Base-by-base conservation (phyloP, 2,797 vertebrate genomes). In the Syncerus caffer region DNA sequence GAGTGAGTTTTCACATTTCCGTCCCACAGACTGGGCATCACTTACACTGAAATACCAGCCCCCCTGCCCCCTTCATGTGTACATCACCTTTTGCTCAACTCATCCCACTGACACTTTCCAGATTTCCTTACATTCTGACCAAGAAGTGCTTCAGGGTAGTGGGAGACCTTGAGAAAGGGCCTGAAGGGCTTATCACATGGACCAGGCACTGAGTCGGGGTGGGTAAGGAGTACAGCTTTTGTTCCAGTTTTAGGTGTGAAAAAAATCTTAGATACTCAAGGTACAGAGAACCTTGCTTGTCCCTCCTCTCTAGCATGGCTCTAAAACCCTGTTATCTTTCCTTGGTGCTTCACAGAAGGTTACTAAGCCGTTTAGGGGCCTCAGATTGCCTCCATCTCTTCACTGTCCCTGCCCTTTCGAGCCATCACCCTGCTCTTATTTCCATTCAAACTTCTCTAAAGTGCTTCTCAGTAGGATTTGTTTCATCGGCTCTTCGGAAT, bases 221-320 rank as follows among this genome's bases (percentile, higher is more conserved):
- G 31, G 7, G 42, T 42, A 57, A 93, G 58, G 60, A 64, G 53
- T 47, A 62, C 11, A 95, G 42, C 38, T n/a, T 83, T 94, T 85
- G 21, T 16, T 82, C 45, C 76, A 12, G 60, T 21, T 51, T 71
- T 27, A 92, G 51, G 8, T 67, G 19, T 38, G 21, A 55, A 55
- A 85, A 45, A 82, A 42, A 45, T 42, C 7, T 29, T 29, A 50
- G 42, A 71, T 34, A 50, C 27, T 71, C 15, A 57, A 80, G 45
- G 19, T 64, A 38, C 29, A 38, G 27, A 47, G 82, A 64, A 51
- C 17, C 19, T 25, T 53, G 2, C 45, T 71, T 78, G 21, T 16
- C 11, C 14, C 7, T 83, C n/a, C 12, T 80, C 58, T 86, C 85
- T 50, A 55, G 50, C 25, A 14, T 5, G 50, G 21, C 23, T 67